Conservation (phyloP, 2,888 invertebrate species). For the Anoplius nigerrimus region DNA sequence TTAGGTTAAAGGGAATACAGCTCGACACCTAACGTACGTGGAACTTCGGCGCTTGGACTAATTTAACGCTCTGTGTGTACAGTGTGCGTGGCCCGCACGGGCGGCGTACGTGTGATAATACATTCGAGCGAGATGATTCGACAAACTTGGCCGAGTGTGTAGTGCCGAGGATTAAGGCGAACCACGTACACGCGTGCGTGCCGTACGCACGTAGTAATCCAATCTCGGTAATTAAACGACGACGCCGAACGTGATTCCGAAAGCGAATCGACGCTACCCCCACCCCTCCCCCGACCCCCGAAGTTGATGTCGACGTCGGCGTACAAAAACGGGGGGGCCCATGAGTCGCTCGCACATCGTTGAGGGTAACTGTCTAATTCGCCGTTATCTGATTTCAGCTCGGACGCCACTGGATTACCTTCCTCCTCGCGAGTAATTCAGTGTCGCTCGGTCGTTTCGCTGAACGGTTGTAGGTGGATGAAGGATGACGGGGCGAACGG, state of each 20-base stretch:
- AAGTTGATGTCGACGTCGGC: no score
- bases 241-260: conserved; percentile 17
- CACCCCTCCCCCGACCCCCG: no score
- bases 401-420: no score
- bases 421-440: no score
- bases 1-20: conserved; percentile 26
- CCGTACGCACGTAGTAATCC: conserved; percentile 52
- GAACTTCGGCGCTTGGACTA: conserved; percentile 34
- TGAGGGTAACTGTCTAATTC: no score
- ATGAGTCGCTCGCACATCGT: no score
- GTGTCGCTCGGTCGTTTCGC: no score
- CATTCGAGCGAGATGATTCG: conserved; percentile 27
- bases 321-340: no score
- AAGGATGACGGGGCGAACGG: no score
- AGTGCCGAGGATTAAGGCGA: conserved; percentile 47
- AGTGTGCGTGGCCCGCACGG: conserved; percentile 20
- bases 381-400: no score
- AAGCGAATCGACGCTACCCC: conserved; percentile 1
- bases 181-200: conserved; percentile 40
- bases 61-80: conserved; percentile 17
- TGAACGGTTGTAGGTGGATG: no score
- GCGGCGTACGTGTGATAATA: conserved; percentile 9
- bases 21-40: conserved; percentile 23
- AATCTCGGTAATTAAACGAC: conserved; percentile 53
- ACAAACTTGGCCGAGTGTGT: conserved; percentile 29